phyloP scores from a whole-genome alignment of 2,113 vertebrate species.

The Lophura nycthemera region DNA sequence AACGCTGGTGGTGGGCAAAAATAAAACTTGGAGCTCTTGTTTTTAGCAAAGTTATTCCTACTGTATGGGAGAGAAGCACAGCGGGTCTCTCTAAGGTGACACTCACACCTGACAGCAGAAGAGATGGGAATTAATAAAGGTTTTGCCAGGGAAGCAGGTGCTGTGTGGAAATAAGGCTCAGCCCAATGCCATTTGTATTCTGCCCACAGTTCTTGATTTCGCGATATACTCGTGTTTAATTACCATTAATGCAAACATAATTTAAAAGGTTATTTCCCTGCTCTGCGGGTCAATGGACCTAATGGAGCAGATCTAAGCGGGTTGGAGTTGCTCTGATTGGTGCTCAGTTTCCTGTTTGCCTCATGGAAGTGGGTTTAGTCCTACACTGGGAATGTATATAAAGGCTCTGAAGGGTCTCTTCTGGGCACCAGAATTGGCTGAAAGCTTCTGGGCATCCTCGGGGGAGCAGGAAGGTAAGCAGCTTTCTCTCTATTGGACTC shows the following conservation, averaged over 20 bases:
- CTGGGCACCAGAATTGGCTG: neutral
- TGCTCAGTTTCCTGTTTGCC: conserved; percentile 54
- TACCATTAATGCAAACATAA: conserved; percentile 65
- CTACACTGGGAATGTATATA: neutral
- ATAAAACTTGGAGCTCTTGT: rapidly evolving
- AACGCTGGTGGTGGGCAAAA: neutral
- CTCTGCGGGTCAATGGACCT: conserved; percentile 36
- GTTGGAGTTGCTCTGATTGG: conserved; percentile 42
- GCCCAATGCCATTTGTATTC: neutral
- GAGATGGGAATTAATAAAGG: neutral
- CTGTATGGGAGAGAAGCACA: neutral
- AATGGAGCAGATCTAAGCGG: conserved; percentile 60
- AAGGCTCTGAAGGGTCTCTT: neutral
- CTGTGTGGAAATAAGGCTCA: rapidly evolving
- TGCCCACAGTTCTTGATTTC: neutral
- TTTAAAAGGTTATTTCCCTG: conserved; percentile 51
- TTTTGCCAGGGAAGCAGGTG: neutral
- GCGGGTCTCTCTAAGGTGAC: rapidly evolving
- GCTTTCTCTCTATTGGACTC: neutral
- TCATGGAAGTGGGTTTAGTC: neutral
- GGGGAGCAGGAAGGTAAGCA: conserved; percentile 39
- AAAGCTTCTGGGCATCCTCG: neutral
- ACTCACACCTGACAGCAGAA: neutral
- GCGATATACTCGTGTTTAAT: conserved; percentile 32
- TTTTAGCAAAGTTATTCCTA: neutral